Conservation (phyloP, 2,113 vertebrate genomes). For the Chiloscyllium plagiosum region DNA sequence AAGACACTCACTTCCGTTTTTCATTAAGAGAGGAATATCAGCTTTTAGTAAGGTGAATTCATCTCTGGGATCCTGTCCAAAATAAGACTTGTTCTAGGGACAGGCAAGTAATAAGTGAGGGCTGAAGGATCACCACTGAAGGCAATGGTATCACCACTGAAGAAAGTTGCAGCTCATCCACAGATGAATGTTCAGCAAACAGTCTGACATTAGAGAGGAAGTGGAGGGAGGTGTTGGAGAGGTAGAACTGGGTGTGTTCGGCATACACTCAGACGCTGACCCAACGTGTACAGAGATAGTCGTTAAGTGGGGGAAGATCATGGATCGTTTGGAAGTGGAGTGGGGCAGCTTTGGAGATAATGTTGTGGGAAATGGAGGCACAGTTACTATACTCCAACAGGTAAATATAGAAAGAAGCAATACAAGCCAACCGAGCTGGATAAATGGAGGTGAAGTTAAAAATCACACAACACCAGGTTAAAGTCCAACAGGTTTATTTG, state of each 20-base stretch:
- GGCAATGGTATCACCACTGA: neutral
- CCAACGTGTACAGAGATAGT: neutral
- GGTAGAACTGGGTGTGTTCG: neutral
- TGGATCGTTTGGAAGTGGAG: neutral
- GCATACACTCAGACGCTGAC: neutral
- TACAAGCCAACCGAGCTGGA: neutral
- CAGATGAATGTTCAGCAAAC: neutral
- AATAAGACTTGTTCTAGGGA: neutral
- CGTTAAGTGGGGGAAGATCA: neutral
- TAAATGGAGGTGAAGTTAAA: neutral
- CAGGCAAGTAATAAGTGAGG: neutral
- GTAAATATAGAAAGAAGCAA: neutral
- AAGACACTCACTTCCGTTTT: neutral
- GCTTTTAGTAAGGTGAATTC: neutral
- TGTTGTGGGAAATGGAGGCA: neutral
- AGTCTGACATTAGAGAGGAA: neutral
- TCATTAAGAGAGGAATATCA: neutral
- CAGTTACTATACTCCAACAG: neutral
- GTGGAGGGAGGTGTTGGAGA: neutral
- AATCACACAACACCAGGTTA: no score
- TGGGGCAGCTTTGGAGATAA: neutral
- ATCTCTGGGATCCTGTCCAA: neutral
- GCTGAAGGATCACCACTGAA: neutral
- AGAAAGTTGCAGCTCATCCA: neutral
- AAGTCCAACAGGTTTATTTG: no score